Conservation (phyloP, 2,113 vertebrate genomes). For the Heterocephalus glaber region DNA sequence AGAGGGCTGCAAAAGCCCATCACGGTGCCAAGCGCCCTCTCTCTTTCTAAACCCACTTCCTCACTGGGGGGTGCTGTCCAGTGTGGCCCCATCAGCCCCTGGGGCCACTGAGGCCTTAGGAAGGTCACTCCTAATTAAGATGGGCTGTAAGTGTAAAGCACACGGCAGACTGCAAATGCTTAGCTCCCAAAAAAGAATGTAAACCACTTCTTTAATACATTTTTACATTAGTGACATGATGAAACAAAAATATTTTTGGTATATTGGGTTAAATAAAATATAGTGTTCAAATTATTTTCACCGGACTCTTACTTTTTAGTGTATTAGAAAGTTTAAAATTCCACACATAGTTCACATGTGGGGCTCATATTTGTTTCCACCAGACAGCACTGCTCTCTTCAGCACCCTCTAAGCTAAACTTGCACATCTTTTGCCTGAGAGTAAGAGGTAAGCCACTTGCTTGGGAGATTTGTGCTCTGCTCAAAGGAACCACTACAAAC, state of each 20-base stretch:
- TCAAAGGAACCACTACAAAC: conserved; percentile 44
- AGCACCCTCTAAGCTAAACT: background rate
- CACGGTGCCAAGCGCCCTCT: rapidly evolving
- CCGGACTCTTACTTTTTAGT: background rate
- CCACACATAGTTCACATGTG: background rate
- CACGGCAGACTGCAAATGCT: background rate
- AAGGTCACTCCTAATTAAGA: background rate
- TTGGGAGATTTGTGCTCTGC: conserved; percentile 61
- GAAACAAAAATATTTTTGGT: conserved; percentile 22
- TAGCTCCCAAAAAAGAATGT: background rate
- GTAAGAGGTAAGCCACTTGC: background rate
- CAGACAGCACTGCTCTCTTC: rapidly evolving
- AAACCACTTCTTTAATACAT: background rate
- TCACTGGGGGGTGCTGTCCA: rapidly evolving
- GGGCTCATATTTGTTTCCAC: background rate
- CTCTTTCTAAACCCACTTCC: rapidly evolving
- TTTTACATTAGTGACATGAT: background rate
- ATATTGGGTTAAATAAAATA: background rate
- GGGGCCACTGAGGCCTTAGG: background rate
- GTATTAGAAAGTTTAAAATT: background rate
- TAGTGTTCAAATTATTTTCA: conserved; percentile 40
- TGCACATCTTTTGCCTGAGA: background rate
- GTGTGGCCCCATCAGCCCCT: background rate
- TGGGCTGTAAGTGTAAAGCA: background rate
- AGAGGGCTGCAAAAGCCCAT: background rate